Evolutionary conservation across 2,113 vertebrate species (phyloP), one percentile per base, ranked within the genome.

Genomic region (Ardeotis arabs): DNA sequence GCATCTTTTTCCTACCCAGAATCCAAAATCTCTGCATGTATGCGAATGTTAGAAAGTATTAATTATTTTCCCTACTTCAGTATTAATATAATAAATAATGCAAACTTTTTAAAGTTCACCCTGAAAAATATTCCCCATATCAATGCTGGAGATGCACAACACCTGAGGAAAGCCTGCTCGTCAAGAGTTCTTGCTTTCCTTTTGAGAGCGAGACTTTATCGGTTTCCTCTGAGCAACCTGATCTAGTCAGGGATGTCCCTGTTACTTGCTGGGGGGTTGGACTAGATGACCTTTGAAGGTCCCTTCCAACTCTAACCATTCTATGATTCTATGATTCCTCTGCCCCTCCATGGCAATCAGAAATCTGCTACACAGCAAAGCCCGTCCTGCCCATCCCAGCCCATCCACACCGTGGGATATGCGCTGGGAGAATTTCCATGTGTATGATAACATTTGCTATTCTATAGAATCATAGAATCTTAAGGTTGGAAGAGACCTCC

Each of bases 321-420:
- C 35, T 35, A 35, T 35, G 35, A 35, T 35, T 35, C 35, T 35
- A 35, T 35, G 35, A 35, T 91, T 68, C 44, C 16, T 70, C 37
- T 84, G 31, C 10, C 20, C 25, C 25, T 45, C 7, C 24, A 37
- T 1, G 35, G n/a, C 17, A 47, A 23, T 29, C 58, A 47, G 67
- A 74, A 66, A 37, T 45, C 31, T 53, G 11, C 29, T 33, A 18
- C 39, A 20, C 18, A 76, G 20, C 23, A 55, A 69, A 86, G 27
- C 21, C n/a, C n/a, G 12, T 16, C 17, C 12, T 49, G 25, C 6
- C 59, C 77, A 17, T 44, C 41, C 10, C 67, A 63, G 29, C 14
- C 24, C 50, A 84, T 29, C 31, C 63, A 53, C 0, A 0, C 27
- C 0, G 0, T 5, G 24, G 13, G 23, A 3, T n/a, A 25, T 24